Conservation (phyloP, 2,113 vertebrate genomes). For the Progne subis region DNA sequence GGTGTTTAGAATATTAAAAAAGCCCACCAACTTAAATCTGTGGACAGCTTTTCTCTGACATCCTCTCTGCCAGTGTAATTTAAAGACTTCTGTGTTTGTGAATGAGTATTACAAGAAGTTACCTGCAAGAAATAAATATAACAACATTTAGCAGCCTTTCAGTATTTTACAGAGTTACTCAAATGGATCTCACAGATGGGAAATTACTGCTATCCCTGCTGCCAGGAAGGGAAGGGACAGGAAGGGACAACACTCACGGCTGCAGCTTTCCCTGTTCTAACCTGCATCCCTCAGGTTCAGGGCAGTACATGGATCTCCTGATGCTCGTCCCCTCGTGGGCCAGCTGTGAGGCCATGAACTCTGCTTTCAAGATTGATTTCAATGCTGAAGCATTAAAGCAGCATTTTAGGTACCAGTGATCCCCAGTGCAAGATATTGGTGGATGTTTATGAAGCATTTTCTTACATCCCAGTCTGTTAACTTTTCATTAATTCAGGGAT, state of each 20-base stretch:
- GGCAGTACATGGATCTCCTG: neutral
- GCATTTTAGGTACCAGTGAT: conserved; percentile 16
- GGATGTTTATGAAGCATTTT: conserved; percentile 50
- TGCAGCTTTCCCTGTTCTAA: neutral
- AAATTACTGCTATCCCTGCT: neutral
- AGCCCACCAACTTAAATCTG: neutral
- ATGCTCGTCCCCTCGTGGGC: neutral
- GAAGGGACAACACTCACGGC: neutral
- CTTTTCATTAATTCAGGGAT: conserved; percentile 39
- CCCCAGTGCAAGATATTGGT: conserved; percentile 11
- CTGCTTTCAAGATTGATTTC: neutral
- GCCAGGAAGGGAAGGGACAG: too few relatives aligned
- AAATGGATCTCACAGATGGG: neutral
- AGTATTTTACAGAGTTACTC: neutral
- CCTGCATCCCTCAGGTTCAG: neutral
- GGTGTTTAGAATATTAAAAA: conserved; percentile 4
- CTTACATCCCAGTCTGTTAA: conserved; percentile 19
- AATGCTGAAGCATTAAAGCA: conserved; percentile 17
- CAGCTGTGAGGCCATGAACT: neutral
- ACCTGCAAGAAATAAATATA: neutral
- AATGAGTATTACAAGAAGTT: neutral
- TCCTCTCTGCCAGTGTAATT: neutral
- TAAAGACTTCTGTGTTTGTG: neutral
- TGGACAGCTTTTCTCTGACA: neutral
- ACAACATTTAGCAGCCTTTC: neutral